Evolutionary conservation across 2,797 vertebrate species (phyloP), one percentile per base, ranked within the genome.

Genomic region (Spea hammondii): DNA sequence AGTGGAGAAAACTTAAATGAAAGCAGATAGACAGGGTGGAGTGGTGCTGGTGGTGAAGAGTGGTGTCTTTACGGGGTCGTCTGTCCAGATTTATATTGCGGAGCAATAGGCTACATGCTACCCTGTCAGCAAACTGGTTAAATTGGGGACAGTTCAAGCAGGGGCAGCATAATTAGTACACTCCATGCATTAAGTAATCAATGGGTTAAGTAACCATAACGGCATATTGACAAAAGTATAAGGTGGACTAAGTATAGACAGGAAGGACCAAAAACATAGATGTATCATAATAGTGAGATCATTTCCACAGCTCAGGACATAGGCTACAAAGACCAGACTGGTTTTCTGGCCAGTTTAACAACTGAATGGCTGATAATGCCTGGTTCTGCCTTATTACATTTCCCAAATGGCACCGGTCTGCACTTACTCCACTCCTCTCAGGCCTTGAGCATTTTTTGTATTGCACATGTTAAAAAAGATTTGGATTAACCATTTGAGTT

Each of bases 41-140:
- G 44, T 44, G 65, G 75, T 78, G 80, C 75, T 82, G 80, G 70
- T 69, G 70, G 75, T 74, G 74, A 71, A 75, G 75, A 82, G 64
- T 74, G 70, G 74, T 64, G 65, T 78, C 47, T 47, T 65, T 77
- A 17, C 8, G 5, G n/a, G 32, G 8, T 48, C 13, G 4, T 51
- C 32, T 72, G 14, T 5, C 51, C 45, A 4, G 48, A 4, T 11
- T 70, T 69, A 59, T 32, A 50, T 51, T 70, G 17, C 67, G 50
- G 13, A 17, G 8, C 44, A 77, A 48, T 68, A 65, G 70, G 57
- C 55, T 69, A 65, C 75, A 78, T 78, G 75, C 75, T 49, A 69
- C 74, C 51, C 79, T 65, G 50, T 53, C 46, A 57, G 14, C 46
- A 80, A 51, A 79, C 13, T 1, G 11, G 80, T 82, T 81, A 81